Conservation (phyloP, 1,140 invertebrate species). For the Cydia pomonella region DNA sequence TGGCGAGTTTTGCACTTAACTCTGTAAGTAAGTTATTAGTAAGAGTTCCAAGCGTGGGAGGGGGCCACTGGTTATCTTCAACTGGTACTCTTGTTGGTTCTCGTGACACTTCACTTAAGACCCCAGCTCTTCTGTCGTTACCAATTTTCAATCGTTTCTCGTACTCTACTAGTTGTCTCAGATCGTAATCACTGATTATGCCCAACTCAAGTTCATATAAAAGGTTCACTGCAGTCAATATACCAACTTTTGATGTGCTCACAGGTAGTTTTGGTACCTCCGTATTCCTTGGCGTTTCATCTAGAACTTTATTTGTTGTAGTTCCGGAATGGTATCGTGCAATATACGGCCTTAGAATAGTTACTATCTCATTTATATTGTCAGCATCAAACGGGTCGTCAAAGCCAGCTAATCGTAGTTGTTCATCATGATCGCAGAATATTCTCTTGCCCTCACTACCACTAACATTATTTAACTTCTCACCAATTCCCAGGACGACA, state of each 20-base stretch:
- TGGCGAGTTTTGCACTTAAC: neutral
- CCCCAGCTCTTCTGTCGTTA: too few species aligned
- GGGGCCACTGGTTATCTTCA: neutral
- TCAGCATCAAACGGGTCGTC: neutral
- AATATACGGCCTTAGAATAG: too few species aligned
- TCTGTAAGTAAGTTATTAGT: neutral
- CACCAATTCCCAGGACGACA: neutral
- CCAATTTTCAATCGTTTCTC: neutral
- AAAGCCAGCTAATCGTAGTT: neutral
- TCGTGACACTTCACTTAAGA: neutral
- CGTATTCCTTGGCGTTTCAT: neutral
- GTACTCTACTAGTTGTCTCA: neutral
- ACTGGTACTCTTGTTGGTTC: neutral
- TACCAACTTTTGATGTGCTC: neutral
- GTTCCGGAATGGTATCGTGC: neutral
- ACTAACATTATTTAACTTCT: neutral
- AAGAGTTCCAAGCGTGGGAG: neutral
- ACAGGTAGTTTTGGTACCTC: neutral
- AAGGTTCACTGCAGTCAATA: neutral
- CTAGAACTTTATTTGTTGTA: neutral
- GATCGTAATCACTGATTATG: neutral
- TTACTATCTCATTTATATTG: neutral
- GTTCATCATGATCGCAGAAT: neutral
- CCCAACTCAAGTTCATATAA: neutral
- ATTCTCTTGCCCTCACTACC: neutral